Evolutionary conservation across 2,888 invertebrate species (phyloP).

Genomic region (Metacarcinus magister): DNA sequence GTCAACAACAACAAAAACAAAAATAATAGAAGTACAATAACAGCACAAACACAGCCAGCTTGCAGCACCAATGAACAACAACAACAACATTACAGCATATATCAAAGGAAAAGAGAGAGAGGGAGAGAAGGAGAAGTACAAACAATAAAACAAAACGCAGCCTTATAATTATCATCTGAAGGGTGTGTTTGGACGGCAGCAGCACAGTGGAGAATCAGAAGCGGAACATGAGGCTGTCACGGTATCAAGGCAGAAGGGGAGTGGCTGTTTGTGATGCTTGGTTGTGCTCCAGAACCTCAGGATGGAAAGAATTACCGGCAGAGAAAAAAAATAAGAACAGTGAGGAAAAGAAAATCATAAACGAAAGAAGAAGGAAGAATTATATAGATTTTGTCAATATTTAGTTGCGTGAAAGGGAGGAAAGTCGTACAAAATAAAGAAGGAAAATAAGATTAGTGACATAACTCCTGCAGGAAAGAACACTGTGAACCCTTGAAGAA

Average conservation of each 20-base stretch:
- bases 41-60: too few species aligned
- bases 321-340: not conserved
- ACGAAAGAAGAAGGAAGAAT: not conserved
- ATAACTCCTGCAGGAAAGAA: too few species aligned
- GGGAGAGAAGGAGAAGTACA: not conserved
- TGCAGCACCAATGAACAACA: too few species aligned
- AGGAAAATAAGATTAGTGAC: too few species aligned
- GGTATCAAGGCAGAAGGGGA: not conserved
- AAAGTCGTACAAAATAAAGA: too few species aligned
- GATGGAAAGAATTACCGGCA: not conserved
- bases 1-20: too few species aligned
- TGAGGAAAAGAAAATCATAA: not conserved
- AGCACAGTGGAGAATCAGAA: not conserved
- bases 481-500: too few species aligned
- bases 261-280: not conserved
- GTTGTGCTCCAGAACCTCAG: not conserved
- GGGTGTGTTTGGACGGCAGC: not conserved
- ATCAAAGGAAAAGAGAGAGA: not conserved
- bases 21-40: too few species aligned
- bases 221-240: not conserved
- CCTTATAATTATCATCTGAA: not conserved
- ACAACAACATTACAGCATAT: too few species aligned
- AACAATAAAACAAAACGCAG: not conserved
- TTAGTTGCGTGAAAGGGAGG: too few species aligned
- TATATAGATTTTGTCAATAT: not conserved